Base-by-base conservation (phyloP, 1,140 invertebrate species). In the Drosophila persimilis region DNA sequence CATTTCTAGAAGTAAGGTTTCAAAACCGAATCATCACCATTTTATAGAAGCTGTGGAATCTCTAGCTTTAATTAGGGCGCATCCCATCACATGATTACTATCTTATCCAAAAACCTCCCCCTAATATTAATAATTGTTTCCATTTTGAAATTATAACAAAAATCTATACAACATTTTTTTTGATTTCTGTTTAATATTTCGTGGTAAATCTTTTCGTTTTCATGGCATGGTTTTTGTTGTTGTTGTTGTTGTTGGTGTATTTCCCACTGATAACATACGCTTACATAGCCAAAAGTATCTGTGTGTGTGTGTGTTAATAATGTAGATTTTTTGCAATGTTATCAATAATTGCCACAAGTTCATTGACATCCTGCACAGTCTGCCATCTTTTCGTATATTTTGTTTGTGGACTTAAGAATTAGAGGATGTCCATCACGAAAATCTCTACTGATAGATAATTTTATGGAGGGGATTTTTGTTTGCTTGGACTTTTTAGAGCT, bases 291-390 rank as follows among this genome's bases (percentile, higher is more conserved):
- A 13, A 11, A 39, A 13, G 35, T 13, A 13, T 39, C 35, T 17
- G 39, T 47, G 29, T 52, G 31, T 15, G 31, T 15, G 0, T 50
- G 13, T 47, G 54, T 43, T 41, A 61, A 43, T 66, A 45, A 17
- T 55, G 39, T 63, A 64, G 20, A 24, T 55, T 61, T 59, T 69
- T 83, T 69, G 51, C 52, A 46, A 70, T 78, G 74, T 51, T 81
- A 83, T 81, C 74, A 78, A 66, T 44, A 74, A 39, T 50, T 22
- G 22, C 26, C 2, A 4, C 5, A 41, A 71, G 79, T 73, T 81
- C 79, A 70, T 70, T 83, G 79, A 81, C 79, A 65, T 51, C 48
- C 15, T 35, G 11, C 52, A 43, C n/a, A 57, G 43, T 11, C 35
- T 35, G 35, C 3, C n/a, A 8, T 15, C 35, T 54, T 6, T 24